phyloP scores from a whole-genome alignment of 2,797 vertebrate species.

The Lateolabrax maculatus region DNA sequence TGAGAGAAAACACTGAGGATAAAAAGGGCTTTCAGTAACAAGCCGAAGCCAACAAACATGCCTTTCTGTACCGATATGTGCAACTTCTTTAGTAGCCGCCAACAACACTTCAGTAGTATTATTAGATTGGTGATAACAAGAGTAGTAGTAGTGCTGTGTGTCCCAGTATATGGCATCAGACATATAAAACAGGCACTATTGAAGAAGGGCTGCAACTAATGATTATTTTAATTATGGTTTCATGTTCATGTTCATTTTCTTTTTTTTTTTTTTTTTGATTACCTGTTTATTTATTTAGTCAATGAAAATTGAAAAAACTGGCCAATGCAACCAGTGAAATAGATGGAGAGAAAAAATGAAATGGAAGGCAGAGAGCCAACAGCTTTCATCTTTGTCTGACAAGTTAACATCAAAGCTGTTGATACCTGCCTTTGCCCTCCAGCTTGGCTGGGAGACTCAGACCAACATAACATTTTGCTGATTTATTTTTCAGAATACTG shows the following conservation, averaged over 20 bases:
- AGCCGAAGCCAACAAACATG: background rate
- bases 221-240: background rate
- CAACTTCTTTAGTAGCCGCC: background rate
- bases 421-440: conserved; percentile 40
- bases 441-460: conserved; percentile 16
- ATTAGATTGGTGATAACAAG: background rate
- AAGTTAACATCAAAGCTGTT: conserved; percentile 39
- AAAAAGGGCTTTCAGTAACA: conserved; percentile 25
- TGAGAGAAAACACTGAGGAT: conserved; percentile 31
- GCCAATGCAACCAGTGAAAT: background rate
- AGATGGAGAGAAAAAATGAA: background rate
- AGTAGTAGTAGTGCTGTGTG: background rate
- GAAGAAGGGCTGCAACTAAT: background rate
- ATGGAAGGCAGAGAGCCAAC: background rate
- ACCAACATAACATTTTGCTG: conserved; percentile 41
- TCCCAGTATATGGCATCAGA: background rate
- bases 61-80: background rate
- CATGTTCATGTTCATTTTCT: background rate
- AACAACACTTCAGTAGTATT: background rate
- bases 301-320: conserved; percentile 2
- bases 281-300: conserved; percentile 1
- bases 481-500: conserved; percentile 35
- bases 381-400: conserved; percentile 28
- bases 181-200: background rate
- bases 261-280: background rate